A percentile compares a stretch with the other conserved stretches of the same genome.
phyloP scores from a whole-genome alignment of 1,140 invertebrate species.

The Caerostris darwini region DNA sequence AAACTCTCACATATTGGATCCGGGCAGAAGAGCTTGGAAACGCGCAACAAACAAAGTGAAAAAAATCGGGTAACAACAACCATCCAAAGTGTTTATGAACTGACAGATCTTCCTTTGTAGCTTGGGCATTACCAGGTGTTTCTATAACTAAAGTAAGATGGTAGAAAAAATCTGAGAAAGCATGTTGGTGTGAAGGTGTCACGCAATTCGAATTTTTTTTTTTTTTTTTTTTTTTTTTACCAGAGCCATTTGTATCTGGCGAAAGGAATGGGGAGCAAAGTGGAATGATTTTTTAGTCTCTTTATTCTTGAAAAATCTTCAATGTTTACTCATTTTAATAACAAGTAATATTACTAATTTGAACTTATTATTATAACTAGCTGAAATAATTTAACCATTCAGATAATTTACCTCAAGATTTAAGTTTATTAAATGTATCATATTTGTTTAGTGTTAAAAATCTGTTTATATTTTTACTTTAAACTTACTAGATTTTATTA shows the following conservation, averaged over 20 bases:
- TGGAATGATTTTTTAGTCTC: not conserved
- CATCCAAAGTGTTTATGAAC: slow-evolving; percentile 44
- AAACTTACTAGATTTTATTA: too few relatives aligned
- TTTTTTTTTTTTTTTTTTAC: slow-evolving; percentile 13
- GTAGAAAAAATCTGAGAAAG: slow-evolving; percentile 17
- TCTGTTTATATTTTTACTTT: too few relatives aligned
- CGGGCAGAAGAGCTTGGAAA: not conserved
- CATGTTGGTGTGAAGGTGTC: slow-evolving; percentile 8
- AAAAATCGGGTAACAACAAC: slow-evolving; percentile 33
- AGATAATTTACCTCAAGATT: too few relatives aligned
- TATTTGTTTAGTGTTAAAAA: too few relatives aligned
- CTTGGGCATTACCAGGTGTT: slow-evolving; percentile 52
- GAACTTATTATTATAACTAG: too few relatives aligned
- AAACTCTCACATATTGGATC: not conserved
- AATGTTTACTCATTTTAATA: too few relatives aligned
- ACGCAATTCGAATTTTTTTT: slow-evolving; percentile 1
- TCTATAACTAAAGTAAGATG: slow-evolving; percentile 24
- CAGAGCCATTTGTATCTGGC: slow-evolving; percentile 27
- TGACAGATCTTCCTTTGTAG: slow-evolving; percentile 34
- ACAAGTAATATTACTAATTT: too few relatives aligned
- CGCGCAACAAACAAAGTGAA: slow-evolving; percentile 40
- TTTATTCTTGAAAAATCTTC: too few relatives aligned
- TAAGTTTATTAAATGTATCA: too few relatives aligned
- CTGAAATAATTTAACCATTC: too few relatives aligned
- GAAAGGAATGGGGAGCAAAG: not conserved